Evolutionary conservation across 2,888 invertebrate species (phyloP).

Genomic region (Drosophila melanosoma): DNA sequence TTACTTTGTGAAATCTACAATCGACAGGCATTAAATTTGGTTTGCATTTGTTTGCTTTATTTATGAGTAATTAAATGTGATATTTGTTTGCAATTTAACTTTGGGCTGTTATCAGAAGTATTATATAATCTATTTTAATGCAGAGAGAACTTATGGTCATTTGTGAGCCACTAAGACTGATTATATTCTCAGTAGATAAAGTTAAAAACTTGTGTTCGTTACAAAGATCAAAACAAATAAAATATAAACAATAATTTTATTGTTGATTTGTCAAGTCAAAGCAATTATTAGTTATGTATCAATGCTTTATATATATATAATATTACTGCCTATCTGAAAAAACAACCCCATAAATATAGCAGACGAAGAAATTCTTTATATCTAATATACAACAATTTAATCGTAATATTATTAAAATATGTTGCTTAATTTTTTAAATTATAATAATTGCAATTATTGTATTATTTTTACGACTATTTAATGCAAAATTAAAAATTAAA

Average conservation of each 20-base stretch:
- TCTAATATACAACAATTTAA: not conserved
- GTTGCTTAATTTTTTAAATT: not conserved
- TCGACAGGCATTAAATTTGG: not conserved
- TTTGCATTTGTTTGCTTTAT: not conserved
- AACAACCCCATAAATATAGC: constrained; percentile 3
- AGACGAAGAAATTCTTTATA: accelerated
- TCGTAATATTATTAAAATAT: not conserved
- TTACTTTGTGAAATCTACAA: not conserved
- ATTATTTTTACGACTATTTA: not conserved
- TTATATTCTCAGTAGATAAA: not conserved
- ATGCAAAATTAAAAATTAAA: too few species aligned
- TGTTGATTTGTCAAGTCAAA: not conserved
- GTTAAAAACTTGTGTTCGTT: not conserved
- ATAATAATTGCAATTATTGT: not conserved
- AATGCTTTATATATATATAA: not conserved
- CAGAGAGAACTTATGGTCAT: not conserved
- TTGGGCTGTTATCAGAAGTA: not conserved
- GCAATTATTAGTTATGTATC: not conserved
- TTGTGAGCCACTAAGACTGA: not conserved
- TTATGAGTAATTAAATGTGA: not conserved
- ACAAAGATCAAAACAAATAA: not conserved
- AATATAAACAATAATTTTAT: not conserved
- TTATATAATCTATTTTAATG: not conserved
- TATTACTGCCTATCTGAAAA: not conserved
- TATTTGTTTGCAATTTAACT: not conserved